Evolutionary conservation across 2,113 vertebrate genomes (phyloP).

Genomic region (Rhagologus leucostigma): DNA sequence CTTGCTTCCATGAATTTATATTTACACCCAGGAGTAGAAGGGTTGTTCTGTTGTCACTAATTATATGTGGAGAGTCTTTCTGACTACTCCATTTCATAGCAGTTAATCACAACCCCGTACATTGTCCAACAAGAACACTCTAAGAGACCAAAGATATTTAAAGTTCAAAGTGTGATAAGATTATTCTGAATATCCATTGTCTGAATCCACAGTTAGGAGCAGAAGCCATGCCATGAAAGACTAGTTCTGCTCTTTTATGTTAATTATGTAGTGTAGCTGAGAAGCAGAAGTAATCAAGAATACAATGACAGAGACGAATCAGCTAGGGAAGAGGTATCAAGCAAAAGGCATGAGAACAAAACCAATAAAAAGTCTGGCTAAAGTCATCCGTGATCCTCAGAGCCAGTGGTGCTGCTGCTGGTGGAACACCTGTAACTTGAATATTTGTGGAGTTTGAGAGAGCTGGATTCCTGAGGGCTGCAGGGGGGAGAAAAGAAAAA

Average conservation of each 20-base stretch:
- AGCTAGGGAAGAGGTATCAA: neutral
- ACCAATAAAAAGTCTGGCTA: neutral
- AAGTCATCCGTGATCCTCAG: accelerated
- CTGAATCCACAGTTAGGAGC: neutral
- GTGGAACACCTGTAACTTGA: neutral
- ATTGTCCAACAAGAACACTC: neutral
- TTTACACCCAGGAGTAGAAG: neutral
- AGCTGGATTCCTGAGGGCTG: neutral
- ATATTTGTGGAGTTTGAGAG: neutral
- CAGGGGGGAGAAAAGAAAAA: neutral
- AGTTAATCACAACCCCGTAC: neutral
- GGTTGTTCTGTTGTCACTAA: neutral
- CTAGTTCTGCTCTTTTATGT: neutral
- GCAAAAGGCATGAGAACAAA: neutral
- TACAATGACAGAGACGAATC: neutral
- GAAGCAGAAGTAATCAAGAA: neutral
- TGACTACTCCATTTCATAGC: neutral
- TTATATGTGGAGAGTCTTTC: neutral
- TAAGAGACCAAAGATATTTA: neutral
- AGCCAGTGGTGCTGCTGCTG: neutral
- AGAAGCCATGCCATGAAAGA: neutral
- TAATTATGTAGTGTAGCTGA: neutral
- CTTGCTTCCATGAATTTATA: neutral
- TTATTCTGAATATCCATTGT: neutral
- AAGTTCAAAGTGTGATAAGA: neutral